Evolutionary conservation across 2,113 vertebrate genomes (phyloP), one percentile per base, ranked within the genome.

Genomic region (Trichechus manatus): DNA sequence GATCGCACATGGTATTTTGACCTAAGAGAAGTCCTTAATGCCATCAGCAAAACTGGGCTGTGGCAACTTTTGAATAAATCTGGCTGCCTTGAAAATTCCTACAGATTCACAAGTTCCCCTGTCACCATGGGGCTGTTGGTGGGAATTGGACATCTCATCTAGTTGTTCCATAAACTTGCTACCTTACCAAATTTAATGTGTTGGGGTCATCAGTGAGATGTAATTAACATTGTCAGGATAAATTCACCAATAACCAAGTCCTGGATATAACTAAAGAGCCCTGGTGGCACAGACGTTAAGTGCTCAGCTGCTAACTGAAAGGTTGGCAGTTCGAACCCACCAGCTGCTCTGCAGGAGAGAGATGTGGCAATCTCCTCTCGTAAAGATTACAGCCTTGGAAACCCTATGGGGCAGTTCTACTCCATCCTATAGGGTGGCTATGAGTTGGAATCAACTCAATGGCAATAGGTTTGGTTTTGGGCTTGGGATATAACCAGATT

Each of bases 11-110:
- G 63, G 31, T 70, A 83, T 84, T 94, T 95, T 88, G 68, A 94
- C 29, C 27, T 66, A 68, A 36, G 15, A 78, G 75, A 96, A 83
- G 17, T 6, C n/a, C 31, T 77, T 82, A 59, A 82, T 64, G 36
- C 15, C n/a, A 66, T 78, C 23, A 61, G 84, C 31, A 72, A 64
- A 88, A 83, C n/a, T 42, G 22, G 22, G 3, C 29, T 66, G 53
- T 77, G 20, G n/a, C 19, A 91, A 86, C 25, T 93, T 80, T 74
- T 86, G 20, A 93, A 81, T 89, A 89, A 95, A 70, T 88, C 36
- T 39, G n/a, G 10, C n/a, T 92, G 8, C 39, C n/a, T 90, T 72
- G 36, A 88, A 92, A 91, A 84, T 61, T 84, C 29, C 36, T 95
- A 8, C 36, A 89, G 39, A 23, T 86, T 95, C 44, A 87, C 59